These are phyloP conservation scores for Lepidurus couesii DNA, from an alignment of 1,140 invertebrate genomes.

Conservation along the genomic window DNA sequence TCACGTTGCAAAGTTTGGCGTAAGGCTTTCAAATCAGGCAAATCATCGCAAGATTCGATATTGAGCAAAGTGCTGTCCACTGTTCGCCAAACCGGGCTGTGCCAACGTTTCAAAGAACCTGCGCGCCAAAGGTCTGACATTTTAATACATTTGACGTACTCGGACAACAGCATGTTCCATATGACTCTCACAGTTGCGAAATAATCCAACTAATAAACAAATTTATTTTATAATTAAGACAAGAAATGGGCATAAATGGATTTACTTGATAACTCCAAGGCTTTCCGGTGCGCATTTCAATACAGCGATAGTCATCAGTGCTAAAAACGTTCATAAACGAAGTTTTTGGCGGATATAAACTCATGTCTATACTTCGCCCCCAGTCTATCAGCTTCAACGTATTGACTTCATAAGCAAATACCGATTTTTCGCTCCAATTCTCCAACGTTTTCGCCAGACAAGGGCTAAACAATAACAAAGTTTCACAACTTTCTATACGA, in stretches of 20 bases:
- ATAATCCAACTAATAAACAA: background rate
- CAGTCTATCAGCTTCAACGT: slow-evolving; percentile 78
- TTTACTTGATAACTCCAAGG: slow-evolving; percentile 82
- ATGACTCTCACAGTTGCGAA: slow-evolving; percentile 12
- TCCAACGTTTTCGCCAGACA: slow-evolving; percentile 43
- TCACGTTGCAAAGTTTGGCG: background rate
- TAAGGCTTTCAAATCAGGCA: slow-evolving; percentile 19
- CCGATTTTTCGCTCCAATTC: slow-evolving; percentile 17
- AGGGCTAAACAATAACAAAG: slow-evolving; percentile 44
- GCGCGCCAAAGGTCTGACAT: background rate
- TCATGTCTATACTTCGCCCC: slow-evolving; percentile 84
- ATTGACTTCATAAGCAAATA: slow-evolving; percentile 49
- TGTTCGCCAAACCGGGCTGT: background rate
- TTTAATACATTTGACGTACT: background rate
- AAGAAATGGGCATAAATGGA: slow-evolving; percentile 28
- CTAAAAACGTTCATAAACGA: slow-evolving; percentile 67
- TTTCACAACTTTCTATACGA: background rate
- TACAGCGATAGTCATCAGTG: slow-evolving; percentile 72
- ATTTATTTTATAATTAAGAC: slow-evolving; percentile 27
- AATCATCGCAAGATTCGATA: background rate
- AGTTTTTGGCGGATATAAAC: slow-evolving; percentile 66
- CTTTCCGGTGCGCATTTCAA: slow-evolving; percentile 76
- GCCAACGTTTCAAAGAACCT: background rate
- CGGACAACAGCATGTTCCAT: background rate
- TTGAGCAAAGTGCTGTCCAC: background rate